These are phyloP conservation scores for Atractosteus spatula DNA, from an alignment of 2,113 vertebrate genomes.

Conservation along the genomic window DNA sequence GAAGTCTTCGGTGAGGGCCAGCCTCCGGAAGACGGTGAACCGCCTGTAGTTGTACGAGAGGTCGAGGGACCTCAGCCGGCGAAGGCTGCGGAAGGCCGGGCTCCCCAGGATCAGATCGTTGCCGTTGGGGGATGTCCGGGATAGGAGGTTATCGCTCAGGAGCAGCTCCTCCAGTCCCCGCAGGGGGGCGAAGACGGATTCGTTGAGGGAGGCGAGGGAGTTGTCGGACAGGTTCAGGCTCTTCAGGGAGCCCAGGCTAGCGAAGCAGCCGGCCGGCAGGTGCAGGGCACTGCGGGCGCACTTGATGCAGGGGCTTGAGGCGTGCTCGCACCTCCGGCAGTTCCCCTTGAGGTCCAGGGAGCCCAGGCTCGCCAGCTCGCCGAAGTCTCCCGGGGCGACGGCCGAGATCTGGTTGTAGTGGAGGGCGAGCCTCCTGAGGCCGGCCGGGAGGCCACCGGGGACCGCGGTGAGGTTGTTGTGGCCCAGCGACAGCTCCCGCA, in stretches of 20 bases:
- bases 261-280: slow-evolving; percentile 32
- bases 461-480: slow-evolving; percentile 9
- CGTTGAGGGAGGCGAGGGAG: slow-evolving; percentile 28
- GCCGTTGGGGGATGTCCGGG: slow-evolving; percentile 20
- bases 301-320: slow-evolving; percentile 37
- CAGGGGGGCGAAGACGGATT: slow-evolving; percentile 29
- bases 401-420: slow-evolving; percentile 10
- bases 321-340: slow-evolving; percentile 49
- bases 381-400: not conserved
- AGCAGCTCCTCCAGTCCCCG: slow-evolving; percentile 30
- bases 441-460: not conserved
- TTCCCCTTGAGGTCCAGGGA: slow-evolving; percentile 40
- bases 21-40: slow-evolving; percentile 34
- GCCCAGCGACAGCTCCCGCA: not conserved
- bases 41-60: slow-evolving; percentile 50
- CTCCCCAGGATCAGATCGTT: not conserved
- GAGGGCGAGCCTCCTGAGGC: not conserved
- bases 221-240: slow-evolving; percentile 44
- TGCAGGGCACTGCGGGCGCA: slow-evolving; percentile 23
- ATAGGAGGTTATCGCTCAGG: slow-evolving; percentile 48
- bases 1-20: slow-evolving; percentile 30
- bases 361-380: not conserved
- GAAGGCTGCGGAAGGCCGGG: slow-evolving; percentile 25
- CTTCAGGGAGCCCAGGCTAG: slow-evolving; percentile 26
- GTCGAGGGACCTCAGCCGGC: slow-evolving; percentile 32